These are phyloP conservation scores for Melanotaenia nigrans DNA, from an alignment of 2,797 vertebrate genomes.

Conservation along the genomic window DNA sequence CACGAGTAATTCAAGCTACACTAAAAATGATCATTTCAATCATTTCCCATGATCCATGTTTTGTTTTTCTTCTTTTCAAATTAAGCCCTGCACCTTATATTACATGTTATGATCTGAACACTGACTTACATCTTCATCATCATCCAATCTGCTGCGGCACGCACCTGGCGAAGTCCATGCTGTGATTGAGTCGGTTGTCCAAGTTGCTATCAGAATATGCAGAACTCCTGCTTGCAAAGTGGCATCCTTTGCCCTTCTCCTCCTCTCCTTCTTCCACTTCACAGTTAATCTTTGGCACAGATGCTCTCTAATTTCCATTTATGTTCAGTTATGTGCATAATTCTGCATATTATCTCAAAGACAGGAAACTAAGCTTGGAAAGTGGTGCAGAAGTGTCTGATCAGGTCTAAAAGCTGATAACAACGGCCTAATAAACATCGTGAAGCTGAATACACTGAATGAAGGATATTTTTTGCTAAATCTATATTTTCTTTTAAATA, in stretches of 20 bases:
- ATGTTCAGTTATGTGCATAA: constrained; percentile 81
- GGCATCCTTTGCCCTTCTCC: constrained; percentile 45
- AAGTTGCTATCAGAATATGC: constrained; percentile 67
- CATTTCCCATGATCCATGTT: constrained; percentile 9
- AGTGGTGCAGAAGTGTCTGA: not conserved
- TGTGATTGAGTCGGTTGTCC: constrained; percentile 54
- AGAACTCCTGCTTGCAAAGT: constrained; percentile 58
- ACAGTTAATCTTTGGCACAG: constrained; percentile 55
- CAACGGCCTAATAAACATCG: not conserved
- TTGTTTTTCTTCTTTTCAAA: constrained; percentile 27
- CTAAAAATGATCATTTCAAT: constrained; percentile 31
- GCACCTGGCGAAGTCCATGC: constrained; percentile 49
- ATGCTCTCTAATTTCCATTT: constrained; percentile 75
- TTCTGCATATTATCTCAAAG: constrained; percentile 79
- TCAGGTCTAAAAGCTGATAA: constrained; percentile 9
- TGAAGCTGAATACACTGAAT: not conserved
- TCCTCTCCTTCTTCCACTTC: constrained; percentile 32
- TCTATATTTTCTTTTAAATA: not conserved
- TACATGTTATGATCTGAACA: constrained; percentile 24
- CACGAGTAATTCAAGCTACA: constrained; percentile 15
- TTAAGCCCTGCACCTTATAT: constrained; percentile 46
- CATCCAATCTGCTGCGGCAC: constrained; percentile 38
- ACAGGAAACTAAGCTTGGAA: constrained; percentile 13
- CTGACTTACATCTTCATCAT: constrained; percentile 49
- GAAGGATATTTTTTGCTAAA: not conserved